Percentiles rank a stretch among this genome's conserved stretches.
Conservation (phyloP, 2,888 invertebrate species). For the Drosophila picticornis region DNA sequence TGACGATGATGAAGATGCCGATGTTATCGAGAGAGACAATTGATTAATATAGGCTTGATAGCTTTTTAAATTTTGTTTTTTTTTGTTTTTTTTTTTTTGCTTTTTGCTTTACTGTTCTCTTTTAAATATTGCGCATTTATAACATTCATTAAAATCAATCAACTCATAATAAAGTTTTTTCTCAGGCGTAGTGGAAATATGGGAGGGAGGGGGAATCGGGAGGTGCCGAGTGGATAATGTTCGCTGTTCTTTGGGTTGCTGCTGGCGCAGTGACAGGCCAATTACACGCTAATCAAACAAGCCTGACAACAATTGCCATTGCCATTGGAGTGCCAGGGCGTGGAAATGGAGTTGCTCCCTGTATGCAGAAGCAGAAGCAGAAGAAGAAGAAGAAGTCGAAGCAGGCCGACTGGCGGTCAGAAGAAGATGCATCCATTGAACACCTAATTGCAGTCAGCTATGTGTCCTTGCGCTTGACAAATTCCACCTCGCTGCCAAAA, state of each 20-base stretch:
- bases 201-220: not conserved
- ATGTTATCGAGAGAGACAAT: slow-evolving; percentile 36
- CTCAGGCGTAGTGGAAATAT: not conserved
- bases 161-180: slow-evolving; percentile 63
- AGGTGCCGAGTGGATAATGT: not conserved
- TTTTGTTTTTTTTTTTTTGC: not conserved
- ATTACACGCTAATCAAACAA: slow-evolving; percentile 79
- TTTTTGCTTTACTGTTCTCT: slow-evolving; percentile 9
- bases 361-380: slow-evolving; percentile 12
- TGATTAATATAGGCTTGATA: slow-evolving; percentile 63
- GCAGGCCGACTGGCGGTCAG: slow-evolving; percentile 1
- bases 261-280: slow-evolving; percentile 49
- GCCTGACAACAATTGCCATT: slow-evolving; percentile 77
- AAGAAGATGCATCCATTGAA: slow-evolving; percentile 19
- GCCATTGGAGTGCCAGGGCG: slow-evolving; percentile 27
- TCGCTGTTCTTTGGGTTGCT: not conserved
- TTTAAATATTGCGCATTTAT: slow-evolving; percentile 71
- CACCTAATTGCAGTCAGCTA: slow-evolving; percentile 71
- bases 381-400: not conserved
- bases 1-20: slow-evolving; percentile 26
- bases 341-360: slow-evolving; percentile 21
- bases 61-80: not conserved
- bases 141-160: slow-evolving; percentile 78
- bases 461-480: slow-evolving; percentile 80
- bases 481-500: slow-evolving; percentile 59